Evolutionary conservation across 2,113 vertebrate species (phyloP), one percentile per base, ranked within the genome.

Genomic region (Ifrita kowaldi): DNA sequence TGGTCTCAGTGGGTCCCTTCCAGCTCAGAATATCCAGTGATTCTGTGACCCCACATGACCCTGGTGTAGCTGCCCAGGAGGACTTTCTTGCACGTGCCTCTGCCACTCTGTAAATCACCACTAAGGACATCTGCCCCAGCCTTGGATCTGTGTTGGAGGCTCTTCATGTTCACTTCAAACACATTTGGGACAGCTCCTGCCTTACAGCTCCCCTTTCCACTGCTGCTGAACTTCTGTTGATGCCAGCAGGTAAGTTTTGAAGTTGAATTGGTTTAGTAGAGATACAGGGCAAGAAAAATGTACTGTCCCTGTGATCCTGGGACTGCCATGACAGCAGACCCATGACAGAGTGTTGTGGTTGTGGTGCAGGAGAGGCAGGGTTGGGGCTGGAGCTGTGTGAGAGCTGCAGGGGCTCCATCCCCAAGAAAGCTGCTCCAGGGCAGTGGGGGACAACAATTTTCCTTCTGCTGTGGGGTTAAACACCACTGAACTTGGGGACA

Each of bases 381-480:
- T 7, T 5, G 4, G 30, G 6, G 24, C 46, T 64, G 59, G 46
- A 22, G 68, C 50, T 75, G 63, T 3, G 21, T 30, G 6, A 21
- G 32, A 42, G 37, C 56, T 62, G 50, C 41, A 7, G 39, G 42
- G 41, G 1, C 24, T 71, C 17, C 5, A 4, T 18, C 10, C 4
- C 44, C 26, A 16, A 21, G 32, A 28, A 37, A 24, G 37, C 44
- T 37, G 87, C 57, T 56, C 14, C 19, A 23, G 53, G 55, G 12
- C 16, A 33, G 4, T 0, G 11, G 27, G 7, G 50, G 9, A 21
- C 39, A 32, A 15, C 14, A 5, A 0, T 20, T 10, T 10, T 56
- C 6, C 14, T 21, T 46, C 42, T n/a, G 17, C 2, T 8, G 0
- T 41, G 55, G 26, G 12, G 5, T 70, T 75, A 39, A 44, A 33